A percentile compares a stretch with the other conserved stretches of the same genome.
phyloP scores from a whole-genome alignment of 2,888 invertebrate species.

The Harmothoe impar region DNA sequence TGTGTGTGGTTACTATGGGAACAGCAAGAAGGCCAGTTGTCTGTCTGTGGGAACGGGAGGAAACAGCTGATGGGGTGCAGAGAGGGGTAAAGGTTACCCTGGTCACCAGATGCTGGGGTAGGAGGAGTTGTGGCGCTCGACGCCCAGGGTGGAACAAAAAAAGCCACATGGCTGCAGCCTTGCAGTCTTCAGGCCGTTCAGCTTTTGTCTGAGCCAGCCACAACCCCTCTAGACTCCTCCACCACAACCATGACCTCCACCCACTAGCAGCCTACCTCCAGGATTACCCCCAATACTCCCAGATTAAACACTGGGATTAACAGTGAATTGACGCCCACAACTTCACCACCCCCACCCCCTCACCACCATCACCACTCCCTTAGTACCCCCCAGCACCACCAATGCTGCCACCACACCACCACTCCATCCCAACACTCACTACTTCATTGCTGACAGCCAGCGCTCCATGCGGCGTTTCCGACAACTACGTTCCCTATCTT shows the following conservation, averaged over 20 bases:
- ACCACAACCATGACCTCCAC: conserved; percentile 10
- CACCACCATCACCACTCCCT: background rate
- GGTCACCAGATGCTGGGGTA: conserved; percentile 52
- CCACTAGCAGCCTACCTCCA: background rate
- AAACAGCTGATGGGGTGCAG: conserved; percentile 47
- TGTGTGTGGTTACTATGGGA: conserved; percentile 18
- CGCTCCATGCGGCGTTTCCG: background rate
- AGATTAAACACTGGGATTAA: conserved; percentile 56
- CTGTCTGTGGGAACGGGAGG: conserved; percentile 43
- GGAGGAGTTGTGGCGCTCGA: background rate
- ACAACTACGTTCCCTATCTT: conserved; percentile 22
- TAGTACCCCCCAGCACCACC: background rate
- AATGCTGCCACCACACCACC: background rate
- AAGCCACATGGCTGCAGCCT: conserved; percentile 48
- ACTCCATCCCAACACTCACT: background rate
- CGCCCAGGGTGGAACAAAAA: conserved; percentile 37
- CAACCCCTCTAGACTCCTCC: background rate
- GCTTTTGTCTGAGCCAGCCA: conserved; percentile 24
- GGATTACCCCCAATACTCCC: conserved; percentile 48
- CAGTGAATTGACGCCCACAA: conserved; percentile 2
- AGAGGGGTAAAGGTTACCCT: conserved; percentile 53
- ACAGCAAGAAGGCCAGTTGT: background rate
- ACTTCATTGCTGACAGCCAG: conserved; percentile 2
- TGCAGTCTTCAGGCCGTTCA: background rate
- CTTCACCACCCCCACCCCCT: background rate